Conservation (phyloP, 2,888 invertebrate species). For the Cryptocephalus moraei region DNA sequence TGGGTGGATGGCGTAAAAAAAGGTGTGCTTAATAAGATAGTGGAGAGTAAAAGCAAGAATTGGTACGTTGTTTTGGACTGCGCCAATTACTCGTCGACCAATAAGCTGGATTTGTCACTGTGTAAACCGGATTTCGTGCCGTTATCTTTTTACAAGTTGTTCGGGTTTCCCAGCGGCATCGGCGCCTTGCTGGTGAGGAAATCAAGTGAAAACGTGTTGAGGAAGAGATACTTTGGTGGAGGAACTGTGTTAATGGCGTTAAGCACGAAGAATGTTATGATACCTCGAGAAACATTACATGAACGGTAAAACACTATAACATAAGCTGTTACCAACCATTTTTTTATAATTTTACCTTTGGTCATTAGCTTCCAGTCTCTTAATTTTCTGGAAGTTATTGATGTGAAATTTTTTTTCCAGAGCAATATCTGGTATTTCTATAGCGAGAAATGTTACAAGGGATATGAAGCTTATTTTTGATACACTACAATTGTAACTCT, state of each 20-base stretch:
- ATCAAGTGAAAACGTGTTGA: constrained; percentile 47
- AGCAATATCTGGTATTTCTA: too few species aligned
- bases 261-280: constrained; percentile 59
- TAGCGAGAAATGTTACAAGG: too few species aligned
- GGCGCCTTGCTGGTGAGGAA: constrained; percentile 79
- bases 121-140: constrained; percentile 80
- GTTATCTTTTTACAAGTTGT: constrained; percentile 94
- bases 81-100: constrained; percentile 71
- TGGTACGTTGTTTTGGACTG: constrained; percentile 81
- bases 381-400: too few species aligned
- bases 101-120: constrained; percentile 59
- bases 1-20: constrained; percentile 56
- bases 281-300: constrained; percentile 54
- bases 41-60: constrained; percentile 31
- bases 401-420: too few species aligned
- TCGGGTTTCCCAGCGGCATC: constrained; percentile 90
- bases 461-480: too few species aligned
- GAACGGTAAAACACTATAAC: constrained; percentile 74
- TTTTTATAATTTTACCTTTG: too few species aligned
- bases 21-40: constrained; percentile 44
- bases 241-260: constrained; percentile 85
- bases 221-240: constrained; percentile 80
- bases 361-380: too few species aligned
- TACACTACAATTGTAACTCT: too few species aligned
- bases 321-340: too few species aligned